Percentiles rank a stretch among this genome's conserved stretches.
phyloP scores from a whole-genome alignment of 2,797 vertebrate species.

The Pangasius djambal region DNA sequence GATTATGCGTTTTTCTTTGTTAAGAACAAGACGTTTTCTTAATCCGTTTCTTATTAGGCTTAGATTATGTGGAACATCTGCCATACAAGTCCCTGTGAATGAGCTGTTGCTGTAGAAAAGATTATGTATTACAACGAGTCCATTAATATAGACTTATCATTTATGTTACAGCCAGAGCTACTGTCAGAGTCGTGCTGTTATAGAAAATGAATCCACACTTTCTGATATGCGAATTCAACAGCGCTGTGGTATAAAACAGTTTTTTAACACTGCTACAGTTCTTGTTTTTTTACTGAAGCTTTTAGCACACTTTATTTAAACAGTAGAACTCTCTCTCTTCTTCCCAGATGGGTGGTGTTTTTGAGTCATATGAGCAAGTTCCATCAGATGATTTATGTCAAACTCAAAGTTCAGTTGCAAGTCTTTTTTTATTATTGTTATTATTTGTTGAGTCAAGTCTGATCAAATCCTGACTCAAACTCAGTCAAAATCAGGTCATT shows the following conservation, averaged over 20 bases:
- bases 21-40: not conserved
- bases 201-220: not conserved
- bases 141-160: not conserved
- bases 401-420: not conserved
- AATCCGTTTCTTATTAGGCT: not conserved
- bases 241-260: not conserved
- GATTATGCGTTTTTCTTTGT: not conserved
- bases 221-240: not conserved
- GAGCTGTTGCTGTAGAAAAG: not conserved
- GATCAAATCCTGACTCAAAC: not conserved
- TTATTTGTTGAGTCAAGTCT: not conserved
- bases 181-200: not conserved
- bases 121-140: not conserved
- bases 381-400: not conserved
- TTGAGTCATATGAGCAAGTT: conserved; percentile 1
- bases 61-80: not conserved
- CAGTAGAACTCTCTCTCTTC: no score
- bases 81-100: not conserved
- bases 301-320: not conserved
- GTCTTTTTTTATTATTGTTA: not conserved
- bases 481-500: not conserved
- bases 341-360: not conserved
- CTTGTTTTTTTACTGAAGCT: not conserved
- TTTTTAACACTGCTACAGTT: no score
- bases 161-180: not conserved